Evolutionary conservation across 2,888 invertebrate genomes (phyloP), one percentile per base, ranked within the genome.

Genomic region (Chalcis sispes): DNA sequence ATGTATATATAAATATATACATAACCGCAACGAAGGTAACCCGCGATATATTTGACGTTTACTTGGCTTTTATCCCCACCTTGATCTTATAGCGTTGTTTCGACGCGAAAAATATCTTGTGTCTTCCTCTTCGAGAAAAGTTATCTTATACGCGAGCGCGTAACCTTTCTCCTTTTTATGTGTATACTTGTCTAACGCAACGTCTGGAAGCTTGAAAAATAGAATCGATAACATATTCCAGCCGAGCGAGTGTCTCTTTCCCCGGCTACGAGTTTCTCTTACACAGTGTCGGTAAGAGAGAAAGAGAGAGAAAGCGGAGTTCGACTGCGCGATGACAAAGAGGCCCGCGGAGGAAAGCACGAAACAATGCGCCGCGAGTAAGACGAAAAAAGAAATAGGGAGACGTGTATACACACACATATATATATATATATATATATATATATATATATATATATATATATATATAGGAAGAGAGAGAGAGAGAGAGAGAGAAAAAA

Each of bases 191-290:
- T 25, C 18, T 42, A 40, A 23, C 64, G 70, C 72, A 0, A 2
- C n/a, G 1, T 13, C 4, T 13, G 42, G 2, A 70, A 72, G 79
- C 79, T 52, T 82, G 81, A 82, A 81, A 84, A 84, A 83, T 81
- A 78, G 80, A 75, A 77, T 78, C 81, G 78, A 82, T 83, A 81
- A 78, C 80, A 79, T 80, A 80, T 79, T 36, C 48, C 72, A 10
- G 42, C 32, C 50, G 18, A 7, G 20, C 4, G n/a, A 42, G 10
- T n/a, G n/a, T n/a, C n/a, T n/a, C n/a, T n/a, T n/a, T n/a, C n/a
- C n/a, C n/a, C 18, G 10, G 40, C 40, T 8, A 15, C 23, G 15
- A 20, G 27, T 42, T n/a, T n/a, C n/a, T n/a, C n/a, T n/a, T n/a
- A n/a, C n/a, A n/a, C n/a, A n/a, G n/a, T n/a, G n/a, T n/a, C n/a